A percentile compares a stretch with the other conserved stretches of the same genome.
These are phyloP conservation scores for Holacanthus passer DNA, from an alignment of 2,113 vertebrate genomes.

Conservation along the genomic window DNA sequence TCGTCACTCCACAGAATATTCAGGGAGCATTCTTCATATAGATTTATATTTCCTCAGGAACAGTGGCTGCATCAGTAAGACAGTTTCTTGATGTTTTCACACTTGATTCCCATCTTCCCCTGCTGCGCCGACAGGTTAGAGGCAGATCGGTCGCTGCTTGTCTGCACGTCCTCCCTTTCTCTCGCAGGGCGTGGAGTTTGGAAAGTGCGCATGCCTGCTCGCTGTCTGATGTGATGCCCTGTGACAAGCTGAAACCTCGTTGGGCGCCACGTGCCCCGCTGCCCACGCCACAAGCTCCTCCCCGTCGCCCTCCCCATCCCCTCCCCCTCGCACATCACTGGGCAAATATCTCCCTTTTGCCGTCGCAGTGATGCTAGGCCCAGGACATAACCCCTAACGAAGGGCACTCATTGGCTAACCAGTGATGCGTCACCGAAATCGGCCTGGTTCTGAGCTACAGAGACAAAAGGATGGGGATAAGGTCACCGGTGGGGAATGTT, in stretches of 20 bases:
- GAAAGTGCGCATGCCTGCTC: conserved; percentile 58
- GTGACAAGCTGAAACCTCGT: conserved; percentile 73
- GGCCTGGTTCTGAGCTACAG: conserved; percentile 56
- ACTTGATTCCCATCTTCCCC: not conserved
- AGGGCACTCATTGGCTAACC: conserved; percentile 68
- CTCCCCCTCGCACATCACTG: conserved; percentile 57
- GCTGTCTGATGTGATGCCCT: conserved; percentile 71
- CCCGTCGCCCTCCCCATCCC: not conserved
- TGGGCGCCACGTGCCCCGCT: conserved; percentile 67
- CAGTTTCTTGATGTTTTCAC: not conserved
- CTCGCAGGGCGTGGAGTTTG: conserved; percentile 3
- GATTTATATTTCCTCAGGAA: not conserved
- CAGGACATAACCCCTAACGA: conserved; percentile 36
- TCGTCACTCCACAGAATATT: not conserved
- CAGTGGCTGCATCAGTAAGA: too few species aligned
- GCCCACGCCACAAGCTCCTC: conserved; percentile 53
- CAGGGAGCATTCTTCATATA: not conserved
- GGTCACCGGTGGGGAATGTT: conserved; percentile 45
- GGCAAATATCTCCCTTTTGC: conserved; percentile 48
- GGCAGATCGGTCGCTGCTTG: not conserved
- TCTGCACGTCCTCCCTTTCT: conserved; percentile 26
- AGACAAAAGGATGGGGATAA: conserved; percentile 59
- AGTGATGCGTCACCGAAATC: conserved; percentile 63
- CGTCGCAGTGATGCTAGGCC: conserved; percentile 37
- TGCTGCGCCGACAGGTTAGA: not conserved